Evolutionary conservation across 2,888 invertebrate genomes (phyloP).

Genomic region (Isoperla grammatica): DNA sequence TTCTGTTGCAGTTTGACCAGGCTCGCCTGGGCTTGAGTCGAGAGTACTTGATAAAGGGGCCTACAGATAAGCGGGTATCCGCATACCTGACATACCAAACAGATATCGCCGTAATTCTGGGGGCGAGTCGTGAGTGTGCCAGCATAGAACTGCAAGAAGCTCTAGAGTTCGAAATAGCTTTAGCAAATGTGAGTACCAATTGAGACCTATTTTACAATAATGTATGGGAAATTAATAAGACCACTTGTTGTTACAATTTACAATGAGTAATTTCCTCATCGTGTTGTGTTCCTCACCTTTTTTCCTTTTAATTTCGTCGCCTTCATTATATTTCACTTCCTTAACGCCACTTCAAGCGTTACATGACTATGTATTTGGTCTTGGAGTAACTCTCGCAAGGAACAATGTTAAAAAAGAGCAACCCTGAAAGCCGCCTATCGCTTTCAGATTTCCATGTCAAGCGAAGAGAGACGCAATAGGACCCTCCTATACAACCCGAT

Average conservation of each 20-base stretch:
- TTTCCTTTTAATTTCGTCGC: too few relatives aligned
- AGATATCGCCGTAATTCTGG: constrained; percentile 77
- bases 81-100: constrained; percentile 85
- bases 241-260: too few relatives aligned
- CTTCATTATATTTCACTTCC: too few relatives aligned
- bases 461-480: constrained; percentile 86
- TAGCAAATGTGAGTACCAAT: constrained; percentile 75
- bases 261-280: too few relatives aligned
- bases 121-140: constrained; percentile 66
- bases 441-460: constrained; percentile 73
- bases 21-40: constrained; percentile 76
- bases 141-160: constrained; percentile 68
- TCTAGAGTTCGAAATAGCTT: constrained; percentile 78
- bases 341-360: too few relatives aligned
- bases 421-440: too few relatives aligned
- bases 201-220: neutral
- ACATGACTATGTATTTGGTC: too few relatives aligned
- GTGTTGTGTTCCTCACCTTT: too few relatives aligned
- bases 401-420: too few relatives aligned
- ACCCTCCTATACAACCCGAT: constrained; percentile 89
- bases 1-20: constrained; percentile 77
- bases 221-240: too few relatives aligned
- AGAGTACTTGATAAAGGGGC: constrained; percentile 78
- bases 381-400: too few relatives aligned
- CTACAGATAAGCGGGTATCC: constrained; percentile 75